These are phyloP conservation scores for Gavialis gangeticus DNA, from an alignment of 2,113 vertebrate species.

Conservation along the genomic window DNA sequence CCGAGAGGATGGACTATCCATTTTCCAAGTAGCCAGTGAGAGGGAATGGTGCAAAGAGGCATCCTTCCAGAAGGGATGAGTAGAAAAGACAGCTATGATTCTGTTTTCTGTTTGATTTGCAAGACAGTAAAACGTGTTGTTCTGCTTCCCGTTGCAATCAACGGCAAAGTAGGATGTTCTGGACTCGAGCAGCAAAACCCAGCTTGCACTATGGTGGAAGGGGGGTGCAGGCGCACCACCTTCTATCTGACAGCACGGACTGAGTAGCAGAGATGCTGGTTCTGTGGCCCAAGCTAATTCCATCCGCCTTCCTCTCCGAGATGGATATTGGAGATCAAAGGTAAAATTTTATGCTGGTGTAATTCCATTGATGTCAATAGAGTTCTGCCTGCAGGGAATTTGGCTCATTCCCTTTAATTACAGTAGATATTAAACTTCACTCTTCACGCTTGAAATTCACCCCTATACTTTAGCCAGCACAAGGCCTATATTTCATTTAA, in stretches of 20 bases:
- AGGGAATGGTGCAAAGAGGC: not conserved
- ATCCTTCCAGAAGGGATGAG: not conserved
- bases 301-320: conserved; percentile 2
- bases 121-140: not conserved
- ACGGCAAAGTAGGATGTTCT: not conserved
- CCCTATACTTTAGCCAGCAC: not conserved
- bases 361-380: rapidly evolving
- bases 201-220: rapidly evolving
- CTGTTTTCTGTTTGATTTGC: not conserved
- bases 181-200: not conserved
- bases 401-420: conserved; percentile 4
- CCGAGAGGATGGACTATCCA: not conserved
- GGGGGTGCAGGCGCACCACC: not conserved
- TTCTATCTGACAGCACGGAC: not conserved
- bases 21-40: not conserved
- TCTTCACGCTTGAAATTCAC: not conserved
- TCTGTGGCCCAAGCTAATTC: not conserved
- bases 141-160: not conserved
- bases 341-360: not conserved
- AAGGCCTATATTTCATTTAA: not conserved
- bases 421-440: not conserved
- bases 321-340: conserved; percentile 24
- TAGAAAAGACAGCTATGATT: not conserved
- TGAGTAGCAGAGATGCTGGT: not conserved
- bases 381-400: not conserved